Conservation (phyloP, 2,888 invertebrate species). For the Cosmorhoe ocellata region DNA sequence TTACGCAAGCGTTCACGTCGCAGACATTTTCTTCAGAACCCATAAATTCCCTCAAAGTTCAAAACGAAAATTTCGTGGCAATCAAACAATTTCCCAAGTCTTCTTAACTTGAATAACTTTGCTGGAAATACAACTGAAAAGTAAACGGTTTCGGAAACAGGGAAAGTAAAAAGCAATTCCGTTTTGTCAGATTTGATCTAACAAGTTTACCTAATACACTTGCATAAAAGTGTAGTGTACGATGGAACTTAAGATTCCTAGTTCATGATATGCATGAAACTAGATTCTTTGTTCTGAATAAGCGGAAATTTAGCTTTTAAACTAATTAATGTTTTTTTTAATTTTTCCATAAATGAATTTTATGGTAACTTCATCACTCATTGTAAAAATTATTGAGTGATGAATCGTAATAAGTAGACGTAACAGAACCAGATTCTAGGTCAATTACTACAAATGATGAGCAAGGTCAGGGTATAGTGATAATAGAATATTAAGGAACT, state of each 20-base stretch:
- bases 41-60: conserved; percentile 30
- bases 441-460: conserved; percentile 19
- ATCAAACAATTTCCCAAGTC: conserved; percentile 45
- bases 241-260: conserved; percentile 17
- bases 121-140: conserved; percentile 42
- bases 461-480: conserved; percentile 22
- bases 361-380: too few relatives aligned
- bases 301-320: conserved; percentile 20
- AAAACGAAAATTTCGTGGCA: conserved; percentile 40
- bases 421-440: conserved; percentile 17
- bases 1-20: conserved; percentile 28
- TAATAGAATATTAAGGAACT: conserved; percentile 20
- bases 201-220: conserved; percentile 33
- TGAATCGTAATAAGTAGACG: not conserved
- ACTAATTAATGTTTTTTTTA: too few relatives aligned
- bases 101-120: conserved; percentile 36
- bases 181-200: conserved; percentile 34
- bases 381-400: conserved; percentile 3
- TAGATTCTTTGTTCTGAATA: conserved; percentile 29
- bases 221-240: conserved; percentile 29
- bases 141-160: conserved; percentile 38
- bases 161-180: conserved; percentile 35
- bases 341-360: too few relatives aligned
- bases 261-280: conserved; percentile 18
- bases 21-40: conserved; percentile 18